Percentiles rank a stretch among this genome's conserved stretches.
Evolutionary conservation across 1,140 invertebrate genomes (phyloP).

Genomic region (Drosophila fuyamai): DNA sequence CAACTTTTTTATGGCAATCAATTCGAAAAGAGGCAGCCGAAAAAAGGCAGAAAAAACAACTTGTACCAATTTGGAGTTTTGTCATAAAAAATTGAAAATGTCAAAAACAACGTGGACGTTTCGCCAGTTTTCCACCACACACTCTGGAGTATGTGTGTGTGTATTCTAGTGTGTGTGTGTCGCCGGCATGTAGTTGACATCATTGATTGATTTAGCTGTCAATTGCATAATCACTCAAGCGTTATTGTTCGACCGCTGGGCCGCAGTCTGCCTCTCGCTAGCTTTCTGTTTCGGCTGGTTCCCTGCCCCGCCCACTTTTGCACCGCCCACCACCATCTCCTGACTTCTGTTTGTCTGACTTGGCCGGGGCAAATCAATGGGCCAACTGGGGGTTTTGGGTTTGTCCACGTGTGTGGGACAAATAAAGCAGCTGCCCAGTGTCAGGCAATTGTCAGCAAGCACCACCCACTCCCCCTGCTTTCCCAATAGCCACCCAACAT

Average conservation of each 20-base stretch:
- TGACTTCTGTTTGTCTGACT: conserved; percentile 56
- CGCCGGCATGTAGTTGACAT: conserved; percentile 81
- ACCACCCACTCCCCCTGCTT: neutral
- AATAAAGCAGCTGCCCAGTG: conserved; percentile 76
- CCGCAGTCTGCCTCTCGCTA: conserved; percentile 46
- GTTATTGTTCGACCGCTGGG: conserved; percentile 82
- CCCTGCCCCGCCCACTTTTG: conserved; percentile 8
- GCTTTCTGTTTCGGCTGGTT: conserved; percentile 8
- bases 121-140: conserved; percentile 51
- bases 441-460: conserved; percentile 76
- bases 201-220: conserved; percentile 84
- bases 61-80: conserved; percentile 77
- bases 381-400: neutral
- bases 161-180: conserved; percentile 26
- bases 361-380: conserved; percentile 43
- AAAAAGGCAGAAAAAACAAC: conserved; percentile 38
- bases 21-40: conserved; percentile 28
- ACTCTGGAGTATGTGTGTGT: conserved; percentile 23
- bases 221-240: conserved; percentile 84
- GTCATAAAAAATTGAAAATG: conserved; percentile 83
- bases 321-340: conserved; percentile 1
- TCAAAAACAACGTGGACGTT: conserved; percentile 71
- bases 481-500: neutral
- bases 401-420: conserved; percentile 62
- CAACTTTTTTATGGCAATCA: conserved; percentile 56